These are phyloP conservation scores for Drosophila testacea DNA, from an alignment of 2,888 invertebrate genomes.

Conservation along the genomic window DNA sequence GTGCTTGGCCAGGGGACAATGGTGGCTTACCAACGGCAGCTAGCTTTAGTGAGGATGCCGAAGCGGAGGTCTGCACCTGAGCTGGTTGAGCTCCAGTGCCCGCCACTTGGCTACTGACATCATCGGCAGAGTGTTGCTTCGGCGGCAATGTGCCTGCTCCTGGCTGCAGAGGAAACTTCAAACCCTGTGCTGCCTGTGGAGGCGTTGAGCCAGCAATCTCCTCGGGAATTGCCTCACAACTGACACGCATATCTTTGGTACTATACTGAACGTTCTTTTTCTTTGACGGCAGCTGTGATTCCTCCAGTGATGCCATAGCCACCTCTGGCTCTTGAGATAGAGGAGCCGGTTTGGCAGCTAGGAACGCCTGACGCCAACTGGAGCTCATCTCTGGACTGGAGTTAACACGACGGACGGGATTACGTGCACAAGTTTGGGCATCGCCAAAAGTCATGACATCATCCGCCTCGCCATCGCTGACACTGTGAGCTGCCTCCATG, in stretches of 20 bases:
- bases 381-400: constrained; percentile 97
- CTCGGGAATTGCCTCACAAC: constrained; percentile 96
- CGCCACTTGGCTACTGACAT: constrained; percentile 75
- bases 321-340: constrained; percentile 82
- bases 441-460: constrained; percentile 85
- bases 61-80: constrained; percentile 80
- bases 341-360: constrained; percentile 82
- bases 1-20: constrained; percentile 86
- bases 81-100: constrained; percentile 17
- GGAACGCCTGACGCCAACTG: constrained; percentile 91
- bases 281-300: constrained; percentile 69
- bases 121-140: constrained; percentile 85
- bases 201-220: constrained; percentile 93
- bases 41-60: constrained; percentile 79
- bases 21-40: constrained; percentile 87
- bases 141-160: constrained; percentile 71
- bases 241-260: constrained; percentile 92
- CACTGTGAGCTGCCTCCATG: constrained; percentile 82
- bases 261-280: constrained; percentile 87
- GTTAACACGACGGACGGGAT: constrained; percentile 94
- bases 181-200: constrained; percentile 86
- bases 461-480: constrained; percentile 85
- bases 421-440: constrained; percentile 87
- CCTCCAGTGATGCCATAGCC: constrained; percentile 34
- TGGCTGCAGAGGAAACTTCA: constrained; percentile 71